A percentile compares a stretch with the other conserved stretches of the same genome.
These are phyloP conservation scores for Trissoscelio sp. DNA, from an alignment of 2,888 invertebrate genomes.

Conservation along the genomic window DNA sequence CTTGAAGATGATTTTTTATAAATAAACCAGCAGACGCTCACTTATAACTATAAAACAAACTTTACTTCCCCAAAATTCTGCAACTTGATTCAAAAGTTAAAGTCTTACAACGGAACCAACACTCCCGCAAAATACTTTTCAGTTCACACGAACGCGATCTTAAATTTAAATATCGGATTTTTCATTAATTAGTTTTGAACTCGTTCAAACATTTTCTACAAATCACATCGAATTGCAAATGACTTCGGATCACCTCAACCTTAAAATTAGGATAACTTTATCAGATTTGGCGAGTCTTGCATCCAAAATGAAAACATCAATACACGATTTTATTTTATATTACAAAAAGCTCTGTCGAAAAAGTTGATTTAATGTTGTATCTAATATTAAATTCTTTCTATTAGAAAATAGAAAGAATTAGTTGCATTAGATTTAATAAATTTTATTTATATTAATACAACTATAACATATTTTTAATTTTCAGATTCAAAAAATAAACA, in stretches of 20 bases:
- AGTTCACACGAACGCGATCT: slow-evolving; percentile 1
- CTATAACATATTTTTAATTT: too few relatives aligned
- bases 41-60: slow-evolving; percentile 20
- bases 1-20: not conserved
- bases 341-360: too few relatives aligned
- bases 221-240: slow-evolving; percentile 38
- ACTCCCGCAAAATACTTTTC: slow-evolving; percentile 18
- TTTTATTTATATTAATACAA: not conserved
- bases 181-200: slow-evolving; percentile 34
- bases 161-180: slow-evolving; percentile 35
- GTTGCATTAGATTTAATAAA: too few relatives aligned
- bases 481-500: not conserved
- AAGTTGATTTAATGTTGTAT: too few relatives aligned
- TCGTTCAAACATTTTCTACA: slow-evolving; percentile 23
- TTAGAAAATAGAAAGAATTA: too few relatives aligned
- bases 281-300: not conserved
- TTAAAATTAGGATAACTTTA: slow-evolving; percentile 8
- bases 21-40: slow-evolving; percentile 3
- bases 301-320: not conserved
- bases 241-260: slow-evolving; percentile 21
- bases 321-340: not conserved
- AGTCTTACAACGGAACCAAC: slow-evolving; percentile 17
- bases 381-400: too few relatives aligned
- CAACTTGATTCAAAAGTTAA: slow-evolving; percentile 19
- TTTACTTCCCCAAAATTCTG: slow-evolving; percentile 31